These are phyloP conservation scores for Acinonyx jubatus DNA, from an alignment of 2,113 vertebrate species.

Conservation along the genomic window DNA sequence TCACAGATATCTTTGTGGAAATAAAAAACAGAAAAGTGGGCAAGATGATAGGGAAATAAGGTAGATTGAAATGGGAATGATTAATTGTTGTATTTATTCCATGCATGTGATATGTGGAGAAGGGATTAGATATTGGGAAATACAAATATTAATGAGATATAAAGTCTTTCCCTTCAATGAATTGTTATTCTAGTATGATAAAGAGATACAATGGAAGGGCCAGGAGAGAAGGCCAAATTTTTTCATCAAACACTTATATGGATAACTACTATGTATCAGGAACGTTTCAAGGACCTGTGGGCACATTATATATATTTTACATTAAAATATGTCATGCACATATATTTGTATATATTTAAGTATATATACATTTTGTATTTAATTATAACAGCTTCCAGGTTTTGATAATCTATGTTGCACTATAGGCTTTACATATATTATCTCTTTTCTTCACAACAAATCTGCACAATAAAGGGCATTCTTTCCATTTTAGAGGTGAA, in stretches of 20 bases:
- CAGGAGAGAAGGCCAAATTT: background rate
- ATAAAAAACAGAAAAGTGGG: background rate
- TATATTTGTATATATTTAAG: background rate
- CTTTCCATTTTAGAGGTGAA: background rate
- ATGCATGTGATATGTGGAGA: background rate
- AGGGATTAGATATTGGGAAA: constrained; percentile 14
- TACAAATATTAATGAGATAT: constrained; percentile 30
- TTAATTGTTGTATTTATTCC: constrained; percentile 20
- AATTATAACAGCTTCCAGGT: background rate
- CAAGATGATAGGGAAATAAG: background rate
- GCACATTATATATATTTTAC: background rate
- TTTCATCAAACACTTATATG: background rate
- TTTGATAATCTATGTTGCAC: background rate
- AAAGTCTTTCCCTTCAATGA: constrained; percentile 8
- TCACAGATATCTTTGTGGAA: background rate
- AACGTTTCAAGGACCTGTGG: background rate
- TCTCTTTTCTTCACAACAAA: background rate
- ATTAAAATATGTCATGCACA: background rate
- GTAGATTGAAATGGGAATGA: constrained; percentile 14
- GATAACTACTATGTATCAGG: background rate
- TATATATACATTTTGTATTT: background rate
- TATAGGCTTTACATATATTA: background rate
- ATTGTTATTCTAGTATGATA: constrained; percentile 26
- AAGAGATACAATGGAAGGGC: background rate
- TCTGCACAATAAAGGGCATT: background rate